Evolutionary conservation across 2,888 invertebrate species (phyloP).

Genomic region (Drosophila paranaensis): DNA sequence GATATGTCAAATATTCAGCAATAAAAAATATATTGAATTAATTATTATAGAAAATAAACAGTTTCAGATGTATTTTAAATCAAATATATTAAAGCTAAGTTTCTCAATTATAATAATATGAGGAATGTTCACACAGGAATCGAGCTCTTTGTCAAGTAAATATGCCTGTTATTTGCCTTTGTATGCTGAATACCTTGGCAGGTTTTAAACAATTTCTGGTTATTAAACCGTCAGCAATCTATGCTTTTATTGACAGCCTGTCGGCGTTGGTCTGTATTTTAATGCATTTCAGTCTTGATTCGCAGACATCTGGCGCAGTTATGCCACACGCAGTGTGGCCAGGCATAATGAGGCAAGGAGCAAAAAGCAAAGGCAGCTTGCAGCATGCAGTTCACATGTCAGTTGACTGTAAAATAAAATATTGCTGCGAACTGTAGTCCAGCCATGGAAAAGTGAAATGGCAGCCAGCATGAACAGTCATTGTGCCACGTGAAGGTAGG

Average conservation of each 20-base stretch:
- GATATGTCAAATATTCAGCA: no score
- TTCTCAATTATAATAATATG: neutral
- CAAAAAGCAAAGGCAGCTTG: neutral
- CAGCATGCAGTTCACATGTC: slow-evolving; percentile 48
- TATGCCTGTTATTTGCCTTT: neutral
- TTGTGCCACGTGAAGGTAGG: slow-evolving; percentile 19
- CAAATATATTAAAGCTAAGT: neutral
- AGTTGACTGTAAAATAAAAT: slow-evolving; percentile 61
- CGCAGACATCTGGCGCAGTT: slow-evolving; percentile 50
- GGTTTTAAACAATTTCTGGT: slow-evolving; percentile 15
- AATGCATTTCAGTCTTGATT: slow-evolving; percentile 71
- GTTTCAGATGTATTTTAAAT: no score
- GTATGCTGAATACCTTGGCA: slow-evolving; percentile 11
- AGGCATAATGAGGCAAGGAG: slow-evolving; percentile 34
- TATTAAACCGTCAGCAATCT: slow-evolving; percentile 23
- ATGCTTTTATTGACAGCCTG: slow-evolving; percentile 40
- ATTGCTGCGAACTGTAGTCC: neutral
- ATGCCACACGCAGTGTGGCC: slow-evolving; percentile 16
- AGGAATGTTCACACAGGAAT: neutral
- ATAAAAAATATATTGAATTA: no score
- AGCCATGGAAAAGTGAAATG: slow-evolving; percentile 38
- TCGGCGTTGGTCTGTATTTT: slow-evolving; percentile 42
- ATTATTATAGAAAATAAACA: no score
- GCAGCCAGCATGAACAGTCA: slow-evolving; percentile 14
- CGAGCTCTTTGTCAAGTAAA: no score